Base-by-base conservation (phyloP, 2,797 vertebrate species). In the Anguilla pacifica region DNA sequence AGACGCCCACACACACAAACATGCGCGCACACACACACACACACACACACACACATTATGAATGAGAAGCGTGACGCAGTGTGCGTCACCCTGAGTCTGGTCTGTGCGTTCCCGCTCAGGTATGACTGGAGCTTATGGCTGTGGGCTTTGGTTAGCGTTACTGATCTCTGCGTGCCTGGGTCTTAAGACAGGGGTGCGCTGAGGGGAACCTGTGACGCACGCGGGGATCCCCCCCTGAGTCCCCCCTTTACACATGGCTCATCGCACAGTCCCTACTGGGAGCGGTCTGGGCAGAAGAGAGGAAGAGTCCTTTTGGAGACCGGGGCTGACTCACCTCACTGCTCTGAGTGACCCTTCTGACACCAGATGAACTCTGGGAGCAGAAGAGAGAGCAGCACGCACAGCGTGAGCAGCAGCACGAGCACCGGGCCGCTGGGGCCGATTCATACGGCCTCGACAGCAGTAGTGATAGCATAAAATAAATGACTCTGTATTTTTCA, bases 321-420 rank as follows among this genome's bases (percentile, higher is more conserved):
- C 49, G 22, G 22, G 72, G 67, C 70, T 67, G 83, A 84, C 84
- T 85, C 72, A 46, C 81, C 39, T 72, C 39, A 11, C 84, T 10
- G 17, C 28, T 79, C 72, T 88, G 81, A 88, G 46, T 70, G 84
- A 74, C 83, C 61, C 87, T 46, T 28, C 67, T 61, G 67, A 85
- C 83, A 85, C 74, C 55, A 77, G 49, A 31, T 88, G 87, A 43
- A 22, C 31, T 25, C 53, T 59, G 53, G 53, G 64, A 70, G 83
- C 11, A 35, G 35, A 35, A 35, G 1, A 35, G 35, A 15, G 82
- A 49, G 84, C 46, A 39, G 22, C 72, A 51, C 22, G 46, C 43
- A 1, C n/a, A 51, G 6, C 46, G 22, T 51, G 22, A 83, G 11
- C 49, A 46, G 13, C 11, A 59, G 28, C 51, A 13, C 17, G 28